These are phyloP conservation scores for Phycodurus eques DNA, from an alignment of 2,113 vertebrate genomes.

Conservation along the genomic window DNA sequence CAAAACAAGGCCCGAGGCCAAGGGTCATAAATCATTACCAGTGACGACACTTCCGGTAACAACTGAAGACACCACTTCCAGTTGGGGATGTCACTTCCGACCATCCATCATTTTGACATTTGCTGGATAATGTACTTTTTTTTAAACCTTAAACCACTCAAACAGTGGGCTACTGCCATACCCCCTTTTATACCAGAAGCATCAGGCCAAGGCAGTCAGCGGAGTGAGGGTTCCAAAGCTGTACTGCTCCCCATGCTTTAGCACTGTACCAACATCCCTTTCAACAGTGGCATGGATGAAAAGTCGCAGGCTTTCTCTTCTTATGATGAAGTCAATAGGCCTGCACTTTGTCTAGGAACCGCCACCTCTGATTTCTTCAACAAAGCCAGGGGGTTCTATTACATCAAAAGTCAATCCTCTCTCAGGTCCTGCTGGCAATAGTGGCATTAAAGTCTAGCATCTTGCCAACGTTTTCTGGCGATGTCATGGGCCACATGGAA, in stretches of 20 bases:
- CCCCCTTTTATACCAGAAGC: conserved; percentile 87
- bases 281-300: conserved; percentile 33
- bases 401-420: conserved; percentile 43
- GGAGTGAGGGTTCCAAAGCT: conserved; percentile 63
- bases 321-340: conserved; percentile 83
- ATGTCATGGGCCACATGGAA: too few species aligned
- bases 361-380: conserved; percentile 92
- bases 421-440: too few species aligned
- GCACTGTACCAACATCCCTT: conserved; percentile 76
- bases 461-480: too few species aligned
- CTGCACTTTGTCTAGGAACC: conserved; percentile 84
- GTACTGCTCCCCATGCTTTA: conserved; percentile 71
- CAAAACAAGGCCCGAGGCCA: too few species aligned
- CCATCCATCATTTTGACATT: too few species aligned
- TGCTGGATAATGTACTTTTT: too few species aligned
- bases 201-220: conserved; percentile 62
- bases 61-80: too few species aligned
- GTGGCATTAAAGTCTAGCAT: too few species aligned
- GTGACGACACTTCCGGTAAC: too few species aligned
- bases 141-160: conserved; percentile 86
- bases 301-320: conserved; percentile 80
- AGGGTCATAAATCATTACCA: too few species aligned
- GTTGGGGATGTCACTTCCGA: too few species aligned
- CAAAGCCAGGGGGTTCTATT: conserved; percentile 85
- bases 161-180: conserved; percentile 91